Base-by-base conservation (phyloP, 2,797 vertebrate genomes). In the Acrossocheilus fasciatus region DNA sequence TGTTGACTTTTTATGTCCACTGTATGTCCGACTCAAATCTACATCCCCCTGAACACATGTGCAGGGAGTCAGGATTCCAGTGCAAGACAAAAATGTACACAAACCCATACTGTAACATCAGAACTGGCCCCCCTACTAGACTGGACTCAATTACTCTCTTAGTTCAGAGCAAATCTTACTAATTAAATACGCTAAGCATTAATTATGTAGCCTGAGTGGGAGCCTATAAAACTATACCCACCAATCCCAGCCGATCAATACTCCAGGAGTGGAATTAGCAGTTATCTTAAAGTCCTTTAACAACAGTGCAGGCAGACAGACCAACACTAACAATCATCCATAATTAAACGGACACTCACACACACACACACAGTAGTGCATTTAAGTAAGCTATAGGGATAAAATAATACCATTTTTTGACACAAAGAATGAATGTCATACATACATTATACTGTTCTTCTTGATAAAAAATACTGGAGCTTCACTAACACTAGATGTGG, bases 181-280 rank as follows among this genome's bases (percentile, higher is more conserved):
- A 95, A 96, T 96, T 95, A 95, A 96, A 95, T 94, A 94, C 89
- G 89, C 92, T 91, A 91, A 90, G 87, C 93, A 95, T 96, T 93
- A 95, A 95, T 95, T 94, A 95, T 95, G 94, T 89, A 94, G 89
- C 87, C 88, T 90, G 78, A 80, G 91, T 88, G 87, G 88, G 90
- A 90, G 90, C 91, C 91, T 87, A 94, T 95, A 95, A 95, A 95
- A 93, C 93, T 93, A 93, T 91, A 91, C 87, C 69, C 90, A 90
- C 87, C 91, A 86, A 80, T 89, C 88, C 77, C 84, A 47, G 90
- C 90, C 91, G 93, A 96, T 95, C 94, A 90, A 96, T 95, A 94
- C 84, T 79, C 79, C 86, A 90, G 88, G 88, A 90, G 90, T 91
- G 92, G 94, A 95, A 95, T 95, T 95, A 95, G 92, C 94, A 92